A percentile compares a stretch with the other conserved stretches of the same genome.
phyloP scores from a whole-genome alignment of 2,888 invertebrate genomes.

The Tenodera sinensis region DNA sequence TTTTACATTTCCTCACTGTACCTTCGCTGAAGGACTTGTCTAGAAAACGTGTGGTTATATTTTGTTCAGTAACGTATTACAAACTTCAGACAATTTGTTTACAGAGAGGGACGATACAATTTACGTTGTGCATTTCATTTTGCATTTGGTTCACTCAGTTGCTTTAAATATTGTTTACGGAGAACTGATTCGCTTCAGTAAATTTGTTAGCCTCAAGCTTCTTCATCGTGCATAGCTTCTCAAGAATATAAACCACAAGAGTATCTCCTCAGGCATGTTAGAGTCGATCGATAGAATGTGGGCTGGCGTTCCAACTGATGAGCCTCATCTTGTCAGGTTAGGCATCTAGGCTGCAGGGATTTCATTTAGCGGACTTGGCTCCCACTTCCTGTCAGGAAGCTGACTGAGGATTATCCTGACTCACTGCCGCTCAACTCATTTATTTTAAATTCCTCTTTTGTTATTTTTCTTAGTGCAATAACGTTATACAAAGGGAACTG shows the following conservation, averaged over 20 bases:
- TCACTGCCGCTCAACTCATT: background rate
- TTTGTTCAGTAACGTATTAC: too few species aligned
- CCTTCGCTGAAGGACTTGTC: too few species aligned
- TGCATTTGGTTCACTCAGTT: background rate
- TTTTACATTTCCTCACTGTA: too few species aligned
- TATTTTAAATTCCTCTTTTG: background rate
- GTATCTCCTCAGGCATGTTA: background rate
- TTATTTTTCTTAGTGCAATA: background rate
- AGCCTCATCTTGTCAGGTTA: background rate
- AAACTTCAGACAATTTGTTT: too few species aligned
- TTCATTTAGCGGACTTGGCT: background rate
- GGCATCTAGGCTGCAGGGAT: background rate
- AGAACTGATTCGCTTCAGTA: background rate
- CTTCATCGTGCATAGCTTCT: background rate
- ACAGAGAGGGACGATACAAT: too few species aligned
- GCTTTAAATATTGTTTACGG: background rate
- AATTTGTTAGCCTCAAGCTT: background rate
- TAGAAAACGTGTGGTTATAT: too few species aligned
- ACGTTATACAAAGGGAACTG: background rate
- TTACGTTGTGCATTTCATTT: too few species aligned
- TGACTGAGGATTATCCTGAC: background rate
- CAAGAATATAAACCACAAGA: background rate
- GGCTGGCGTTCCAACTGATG: background rate
- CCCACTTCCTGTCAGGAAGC: background rate
- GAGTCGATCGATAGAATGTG: background rate